phyloP scores from a whole-genome alignment of 2,797 vertebrate species.

The Acridotheres tristis region DNA sequence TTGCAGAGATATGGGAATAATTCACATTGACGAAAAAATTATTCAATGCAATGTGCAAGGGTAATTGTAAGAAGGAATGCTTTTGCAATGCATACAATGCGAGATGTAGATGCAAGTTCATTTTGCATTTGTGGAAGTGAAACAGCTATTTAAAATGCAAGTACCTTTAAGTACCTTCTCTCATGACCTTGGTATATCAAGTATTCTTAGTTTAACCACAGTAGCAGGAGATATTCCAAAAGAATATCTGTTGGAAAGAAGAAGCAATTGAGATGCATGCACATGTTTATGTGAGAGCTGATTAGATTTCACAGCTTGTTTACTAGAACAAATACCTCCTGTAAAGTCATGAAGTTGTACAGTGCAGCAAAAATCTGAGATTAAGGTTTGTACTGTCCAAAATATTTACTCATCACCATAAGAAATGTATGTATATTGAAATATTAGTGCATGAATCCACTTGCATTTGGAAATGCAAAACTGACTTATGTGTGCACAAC shows the following conservation, averaged over 20 bases:
- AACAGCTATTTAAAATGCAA: neutral
- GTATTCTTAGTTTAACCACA: neutral
- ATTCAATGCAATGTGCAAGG: neutral
- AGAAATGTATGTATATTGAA: neutral
- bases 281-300: neutral
- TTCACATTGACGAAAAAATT: neutral
- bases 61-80: neutral
- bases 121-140: neutral
- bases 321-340: neutral
- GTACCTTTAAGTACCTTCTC: neutral
- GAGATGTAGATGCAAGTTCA: neutral
- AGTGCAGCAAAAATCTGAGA: neutral
- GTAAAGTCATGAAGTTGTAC: neutral
- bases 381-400: neutral
- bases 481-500: neutral
- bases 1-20: neutral
- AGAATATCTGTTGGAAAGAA: neutral
- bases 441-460: neutral
- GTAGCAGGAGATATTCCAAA: neutral
- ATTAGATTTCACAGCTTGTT: neutral
- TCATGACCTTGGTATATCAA: neutral
- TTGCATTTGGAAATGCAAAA: neutral
- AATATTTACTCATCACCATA: neutral
- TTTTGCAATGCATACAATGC: neutral
- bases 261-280: neutral